phyloP scores from a whole-genome alignment of 2,888 invertebrate genomes.

The Himalopsyche tibetana region DNA sequence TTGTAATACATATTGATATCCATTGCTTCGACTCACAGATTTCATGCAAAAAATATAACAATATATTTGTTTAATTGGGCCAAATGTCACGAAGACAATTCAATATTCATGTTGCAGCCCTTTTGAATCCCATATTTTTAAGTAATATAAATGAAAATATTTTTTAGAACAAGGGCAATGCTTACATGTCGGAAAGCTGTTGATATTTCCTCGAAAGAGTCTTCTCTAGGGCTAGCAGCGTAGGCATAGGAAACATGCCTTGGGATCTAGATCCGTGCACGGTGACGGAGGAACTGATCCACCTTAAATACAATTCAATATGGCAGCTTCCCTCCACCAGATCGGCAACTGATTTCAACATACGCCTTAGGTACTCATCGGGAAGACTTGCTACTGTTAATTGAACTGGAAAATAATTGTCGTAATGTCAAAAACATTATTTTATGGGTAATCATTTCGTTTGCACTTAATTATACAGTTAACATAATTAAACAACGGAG shows the following conservation, averaged over 20 bases:
- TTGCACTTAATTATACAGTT: no score
- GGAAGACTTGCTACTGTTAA: constrained; percentile 84
- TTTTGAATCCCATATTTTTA: no score
- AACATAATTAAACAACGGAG: no score
- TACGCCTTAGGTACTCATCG: constrained; percentile 84
- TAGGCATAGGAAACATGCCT: constrained; percentile 79
- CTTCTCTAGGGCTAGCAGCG: constrained; percentile 86
- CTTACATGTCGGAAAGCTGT: constrained; percentile 90
- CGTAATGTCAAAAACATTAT: not conserved
- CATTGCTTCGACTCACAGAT: no score
- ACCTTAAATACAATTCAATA: constrained; percentile 91
- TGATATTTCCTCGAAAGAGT: constrained; percentile 87
- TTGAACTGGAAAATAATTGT: constrained; percentile 80
- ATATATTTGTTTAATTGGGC: no score
- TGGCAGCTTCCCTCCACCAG: constrained; percentile 88
- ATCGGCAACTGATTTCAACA: constrained; percentile 83
- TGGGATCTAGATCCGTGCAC: constrained; percentile 78
- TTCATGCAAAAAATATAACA: no score
- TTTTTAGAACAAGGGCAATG: constrained; percentile 66
- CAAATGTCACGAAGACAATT: no score
- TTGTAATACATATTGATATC: no score
- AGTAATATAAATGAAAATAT: no score
- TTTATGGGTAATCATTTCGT: no score
- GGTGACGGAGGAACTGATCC: constrained; percentile 84
- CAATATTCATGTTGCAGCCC: no score